A percentile compares a stretch with the other conserved stretches of the same genome.
Evolutionary conservation across 2,113 vertebrate genomes (phyloP).

Genomic region (Aspidoscelis tigris): DNA sequence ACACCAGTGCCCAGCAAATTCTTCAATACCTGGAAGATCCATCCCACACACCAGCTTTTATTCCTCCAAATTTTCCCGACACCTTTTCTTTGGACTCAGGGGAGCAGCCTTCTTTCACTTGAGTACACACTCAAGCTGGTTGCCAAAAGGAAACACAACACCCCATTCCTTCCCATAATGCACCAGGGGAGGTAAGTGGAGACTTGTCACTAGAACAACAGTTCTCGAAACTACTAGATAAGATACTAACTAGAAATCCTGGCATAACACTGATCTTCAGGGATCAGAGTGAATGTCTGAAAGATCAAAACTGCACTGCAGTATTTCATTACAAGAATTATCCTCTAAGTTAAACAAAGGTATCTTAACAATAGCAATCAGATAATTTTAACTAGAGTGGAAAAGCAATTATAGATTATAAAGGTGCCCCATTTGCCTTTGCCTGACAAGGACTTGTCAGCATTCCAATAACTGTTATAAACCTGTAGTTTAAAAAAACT

Average conservation of each 20-base stretch:
- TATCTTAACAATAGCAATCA: constrained; percentile 36
- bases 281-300: not conserved
- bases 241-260: constrained; percentile 1
- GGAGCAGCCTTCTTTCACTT: no score
- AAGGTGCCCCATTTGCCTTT: constrained; percentile 38
- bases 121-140: no score
- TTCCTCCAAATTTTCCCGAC: no score
- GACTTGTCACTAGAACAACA: not conserved
- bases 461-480: constrained; percentile 38
- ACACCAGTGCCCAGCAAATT: no score
- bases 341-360: constrained; percentile 32
- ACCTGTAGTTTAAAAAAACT: constrained; percentile 13
- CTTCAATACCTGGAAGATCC: no score
- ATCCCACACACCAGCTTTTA: no score
- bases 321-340: constrained; percentile 21
- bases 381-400: constrained; percentile 39
- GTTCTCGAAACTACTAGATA: not conserved
- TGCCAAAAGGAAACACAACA: no score
- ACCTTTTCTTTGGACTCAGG: no score
- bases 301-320: not conserved
- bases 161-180: no score
- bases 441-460: constrained; percentile 34
- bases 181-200: no score
- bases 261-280: not conserved
- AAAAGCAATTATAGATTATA: constrained; percentile 35